These are phyloP conservation scores for Formica aserva DNA, from an alignment of 2,888 invertebrate species.

Conservation along the genomic window DNA sequence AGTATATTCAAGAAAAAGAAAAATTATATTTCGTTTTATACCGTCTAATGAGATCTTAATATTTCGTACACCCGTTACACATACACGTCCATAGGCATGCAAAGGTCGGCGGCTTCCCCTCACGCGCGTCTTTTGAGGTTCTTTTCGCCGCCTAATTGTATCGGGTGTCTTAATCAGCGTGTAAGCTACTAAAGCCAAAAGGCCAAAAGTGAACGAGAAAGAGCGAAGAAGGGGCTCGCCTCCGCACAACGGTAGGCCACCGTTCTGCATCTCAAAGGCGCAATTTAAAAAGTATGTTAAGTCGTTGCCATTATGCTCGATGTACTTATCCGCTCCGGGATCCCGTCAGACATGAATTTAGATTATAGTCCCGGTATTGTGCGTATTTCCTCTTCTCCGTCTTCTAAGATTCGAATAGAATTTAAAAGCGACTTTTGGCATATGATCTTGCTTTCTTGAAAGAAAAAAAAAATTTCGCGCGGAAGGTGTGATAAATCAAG, in stretches of 20 bases:
- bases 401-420: conserved; percentile 29
- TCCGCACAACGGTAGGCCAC: conserved; percentile 64
- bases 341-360: conserved; percentile 76
- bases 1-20: background rate
- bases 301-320: conserved; percentile 77
- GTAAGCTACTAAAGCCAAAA: conserved; percentile 83
- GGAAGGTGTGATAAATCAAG: background rate
- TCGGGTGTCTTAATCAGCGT: conserved; percentile 85
- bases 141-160: conserved; percentile 84
- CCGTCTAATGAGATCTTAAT: background rate
- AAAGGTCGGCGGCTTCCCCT: conserved; percentile 59
- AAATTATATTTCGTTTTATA: background rate
- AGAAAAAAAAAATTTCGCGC: background rate
- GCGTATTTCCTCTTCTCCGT: conserved; percentile 51
- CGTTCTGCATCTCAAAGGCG: conserved; percentile 85
- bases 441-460: background rate
- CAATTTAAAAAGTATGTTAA: conserved; percentile 83
- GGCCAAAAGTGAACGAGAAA: conserved; percentile 58
- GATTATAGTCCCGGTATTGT: conserved; percentile 71
- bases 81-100: conserved; percentile 46
- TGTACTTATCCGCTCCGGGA: conserved; percentile 70
- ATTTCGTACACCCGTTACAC: conserved; percentile 52
- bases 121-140: conserved; percentile 81
- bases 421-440: conserved; percentile 7
- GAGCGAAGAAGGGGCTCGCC: conserved; percentile 55